These are phyloP conservation scores for Conus betulinus DNA, from an alignment of 1,140 invertebrate species.

Conservation along the genomic window DNA sequence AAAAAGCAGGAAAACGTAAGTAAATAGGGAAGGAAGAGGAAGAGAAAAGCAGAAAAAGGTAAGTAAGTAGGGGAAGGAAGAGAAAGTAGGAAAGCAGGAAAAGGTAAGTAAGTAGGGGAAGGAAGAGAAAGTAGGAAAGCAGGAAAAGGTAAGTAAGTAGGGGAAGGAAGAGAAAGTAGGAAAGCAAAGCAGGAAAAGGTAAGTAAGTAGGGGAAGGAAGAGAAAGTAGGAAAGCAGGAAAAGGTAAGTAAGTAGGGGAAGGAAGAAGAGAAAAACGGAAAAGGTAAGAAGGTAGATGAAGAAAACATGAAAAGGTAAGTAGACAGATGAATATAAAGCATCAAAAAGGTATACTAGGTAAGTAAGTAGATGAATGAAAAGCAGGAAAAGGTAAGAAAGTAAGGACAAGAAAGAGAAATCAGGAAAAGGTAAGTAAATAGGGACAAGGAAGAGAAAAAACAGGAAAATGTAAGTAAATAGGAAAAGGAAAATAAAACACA, in stretches of 20 bases:
- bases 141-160: no score
- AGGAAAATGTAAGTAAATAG: no score
- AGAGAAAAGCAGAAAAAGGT: no score
- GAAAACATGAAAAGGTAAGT: no score
- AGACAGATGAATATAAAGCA: neutral
- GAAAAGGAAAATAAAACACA: neutral
- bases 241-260: no score
- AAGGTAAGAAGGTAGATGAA: neutral
- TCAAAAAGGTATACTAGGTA: neutral
- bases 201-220: no score
- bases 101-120: no score
- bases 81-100: neutral
- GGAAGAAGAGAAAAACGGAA: neutral
- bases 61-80: neutral
- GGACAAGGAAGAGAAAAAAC: conserved; percentile 6
- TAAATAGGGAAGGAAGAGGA: neutral
- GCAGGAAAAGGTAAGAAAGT: neutral
- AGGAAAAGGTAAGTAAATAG: neutral
- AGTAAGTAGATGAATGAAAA: neutral
- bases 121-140: no score
- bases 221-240: no score
- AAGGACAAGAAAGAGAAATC: neutral
- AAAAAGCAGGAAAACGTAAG: no score
- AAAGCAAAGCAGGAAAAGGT: no score
- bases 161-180: no score